These are phyloP conservation scores for Fistularia tabacaria DNA, from an alignment of 2,797 vertebrate genomes.

Conservation along the genomic window DNA sequence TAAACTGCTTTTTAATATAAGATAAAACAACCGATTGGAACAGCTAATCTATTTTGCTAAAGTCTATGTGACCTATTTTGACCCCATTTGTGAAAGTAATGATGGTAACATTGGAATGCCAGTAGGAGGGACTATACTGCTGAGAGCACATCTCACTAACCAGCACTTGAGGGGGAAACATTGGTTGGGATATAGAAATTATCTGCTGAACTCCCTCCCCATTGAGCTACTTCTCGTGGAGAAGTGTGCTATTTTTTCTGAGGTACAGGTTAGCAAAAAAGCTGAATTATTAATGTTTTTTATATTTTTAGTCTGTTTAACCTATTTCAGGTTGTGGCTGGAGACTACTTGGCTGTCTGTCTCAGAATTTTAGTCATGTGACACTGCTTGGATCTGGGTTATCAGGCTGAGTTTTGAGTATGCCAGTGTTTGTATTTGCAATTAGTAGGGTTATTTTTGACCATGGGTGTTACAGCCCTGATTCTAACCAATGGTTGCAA, in stretches of 20 bases:
- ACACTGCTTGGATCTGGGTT: conserved; percentile 74
- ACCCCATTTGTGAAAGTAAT: conserved; percentile 37
- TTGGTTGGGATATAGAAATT: conserved; percentile 45
- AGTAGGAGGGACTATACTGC: too few species aligned
- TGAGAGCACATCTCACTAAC: conserved; percentile 18
- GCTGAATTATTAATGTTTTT: conserved; percentile 77
- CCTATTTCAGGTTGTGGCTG: conserved; percentile 77
- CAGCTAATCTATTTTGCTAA: too few species aligned
- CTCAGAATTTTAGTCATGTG: conserved; percentile 73
- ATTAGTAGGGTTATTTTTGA: too few species aligned
- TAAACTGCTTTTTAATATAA: too few species aligned
- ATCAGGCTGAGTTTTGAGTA: conserved; percentile 42
- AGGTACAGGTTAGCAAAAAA: conserved; percentile 72
- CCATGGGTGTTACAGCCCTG: too few species aligned
- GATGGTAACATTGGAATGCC: conserved; percentile 31
- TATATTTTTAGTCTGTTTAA: conserved; percentile 79
- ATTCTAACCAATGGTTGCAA: too few species aligned
- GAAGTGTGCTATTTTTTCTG: conserved; percentile 64
- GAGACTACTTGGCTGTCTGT: conserved; percentile 65
- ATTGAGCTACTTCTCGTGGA: conserved; percentile 53
- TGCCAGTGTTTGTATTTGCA: conserved; percentile 1
- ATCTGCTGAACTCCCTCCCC: conserved; percentile 41
- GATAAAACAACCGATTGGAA: too few species aligned
- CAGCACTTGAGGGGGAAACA: conserved; percentile 19
- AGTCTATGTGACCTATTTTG: conserved; percentile 24